Evolutionary conservation across 1,140 invertebrate species (phyloP), one percentile per base, ranked within the genome.

Genomic region (Pseudomyrmex sp.): DNA sequence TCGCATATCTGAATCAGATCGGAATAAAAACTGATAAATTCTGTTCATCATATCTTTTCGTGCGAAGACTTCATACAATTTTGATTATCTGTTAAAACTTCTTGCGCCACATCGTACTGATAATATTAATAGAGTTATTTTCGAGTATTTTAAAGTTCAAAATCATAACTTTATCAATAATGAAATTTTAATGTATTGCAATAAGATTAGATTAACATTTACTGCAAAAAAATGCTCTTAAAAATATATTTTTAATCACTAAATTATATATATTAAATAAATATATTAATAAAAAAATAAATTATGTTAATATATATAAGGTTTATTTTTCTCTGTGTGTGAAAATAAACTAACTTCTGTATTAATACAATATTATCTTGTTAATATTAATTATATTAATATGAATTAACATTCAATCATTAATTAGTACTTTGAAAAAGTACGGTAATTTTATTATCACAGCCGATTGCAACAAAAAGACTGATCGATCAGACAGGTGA

Each of bases 61-160:
- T 5, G 5, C 35, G 0, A 35, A 35, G 5, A 35, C 0, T 35
- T 35, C 5, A 35, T 10, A 54, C 3, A 48, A 76, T 44, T 77
- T 77, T 20, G 18, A 77, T 44, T 66, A 65, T 75, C n/a, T 66
- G 7, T 2, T 26, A 1, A 75, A 75, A 35, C 4, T 75, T 65
- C 13, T 63, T 73, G 2, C 9, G 20, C 58, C 13, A 66, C 12
- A 13, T 18, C 2, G 5, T 3, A 20, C 20, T 26, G 62, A n/a
- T 58, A 77, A 58, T 15, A 20, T 73, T 52, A 35, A 66, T 12
- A 5, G 23, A 79, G 58, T 56, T 15, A 44, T 76, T 58, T 58
- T 1, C 20, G 9, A 13, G n/a, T 15, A 18, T 66, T 48, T 66
- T n/a, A 46, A 48, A 20, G 9, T 9, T 2, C 3, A 10, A 58